phyloP scores from a whole-genome alignment of 2,888 invertebrate genomes.

The Peribatodes rhomboidaria region DNA sequence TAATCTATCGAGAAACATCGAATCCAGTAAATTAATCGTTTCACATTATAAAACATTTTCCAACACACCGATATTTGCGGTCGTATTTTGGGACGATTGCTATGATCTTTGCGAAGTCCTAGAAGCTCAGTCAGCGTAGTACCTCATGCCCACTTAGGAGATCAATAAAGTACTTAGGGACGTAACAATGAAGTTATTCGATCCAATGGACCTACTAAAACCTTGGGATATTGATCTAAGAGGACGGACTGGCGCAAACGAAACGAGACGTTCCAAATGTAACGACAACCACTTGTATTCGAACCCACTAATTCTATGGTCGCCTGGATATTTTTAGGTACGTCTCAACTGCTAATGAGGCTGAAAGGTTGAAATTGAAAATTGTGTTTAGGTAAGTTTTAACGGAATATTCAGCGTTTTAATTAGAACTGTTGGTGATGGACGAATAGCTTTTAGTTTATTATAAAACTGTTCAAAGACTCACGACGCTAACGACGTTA shows the following conservation, averaged over 20 bases:
- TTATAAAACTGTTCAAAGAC: slow-evolving; percentile 1
- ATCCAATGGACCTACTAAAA: slow-evolving; percentile 40
- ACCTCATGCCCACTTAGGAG: slow-evolving; percentile 32
- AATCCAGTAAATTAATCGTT: slow-evolving; percentile 27
- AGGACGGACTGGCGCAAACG: slow-evolving; percentile 32
- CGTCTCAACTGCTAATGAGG: slow-evolving; percentile 10
- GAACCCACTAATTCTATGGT: not conserved
- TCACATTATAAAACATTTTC: slow-evolving; percentile 14
- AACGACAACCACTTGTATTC: slow-evolving; percentile 3
- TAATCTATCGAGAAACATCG: slow-evolving; percentile 21
- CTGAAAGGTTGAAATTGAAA: slow-evolving; percentile 8
- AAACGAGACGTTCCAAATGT: slow-evolving; percentile 4
- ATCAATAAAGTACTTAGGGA: slow-evolving; percentile 35
- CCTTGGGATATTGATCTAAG: slow-evolving; percentile 39
- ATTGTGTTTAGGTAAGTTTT: slow-evolving; percentile 5
- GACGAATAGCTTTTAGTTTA: slow-evolving; percentile 5
- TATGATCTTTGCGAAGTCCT: slow-evolving; percentile 13
- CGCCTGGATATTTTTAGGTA: not conserved
- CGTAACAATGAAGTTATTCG: slow-evolving; percentile 43
- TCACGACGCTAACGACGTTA: slow-evolving; percentile 9
- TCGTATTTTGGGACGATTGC: not conserved
- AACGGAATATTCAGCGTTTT: not conserved
- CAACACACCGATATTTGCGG: slow-evolving; percentile 3
- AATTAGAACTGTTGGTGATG: slow-evolving; percentile 10
- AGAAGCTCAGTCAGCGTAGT: slow-evolving; percentile 24